A percentile compares a stretch with the other conserved stretches of the same genome.
phyloP scores from a whole-genome alignment of 1,140 invertebrate species.

The Microplitis demolitor region DNA sequence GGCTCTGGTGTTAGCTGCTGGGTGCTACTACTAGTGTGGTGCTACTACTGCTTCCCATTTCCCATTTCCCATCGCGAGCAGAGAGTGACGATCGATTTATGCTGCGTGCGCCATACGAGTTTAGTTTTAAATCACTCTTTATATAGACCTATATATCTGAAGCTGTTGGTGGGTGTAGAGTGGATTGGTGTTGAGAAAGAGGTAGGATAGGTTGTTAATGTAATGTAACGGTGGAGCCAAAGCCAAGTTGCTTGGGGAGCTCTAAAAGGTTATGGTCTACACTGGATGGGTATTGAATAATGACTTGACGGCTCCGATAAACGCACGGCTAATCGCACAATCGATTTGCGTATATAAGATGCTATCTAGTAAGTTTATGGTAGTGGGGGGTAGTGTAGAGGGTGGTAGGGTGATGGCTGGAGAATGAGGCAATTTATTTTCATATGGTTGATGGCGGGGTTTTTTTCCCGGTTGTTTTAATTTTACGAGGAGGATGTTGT shows the following conservation, averaged over 20 bases:
- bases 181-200: not conserved
- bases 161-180: too few species aligned
- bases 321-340: not conserved
- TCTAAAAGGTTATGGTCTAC: too few species aligned
- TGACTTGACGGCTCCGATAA: not conserved
- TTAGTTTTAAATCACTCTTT: not conserved
- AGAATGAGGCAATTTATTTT: not conserved
- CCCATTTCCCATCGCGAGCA: too few species aligned
- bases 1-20: too few species aligned
- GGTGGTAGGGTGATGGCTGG: not conserved
- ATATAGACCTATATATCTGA: too few species aligned
- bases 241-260: not conserved
- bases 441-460: not conserved
- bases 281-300: slow-evolving; percentile 15
- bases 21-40: too few species aligned
- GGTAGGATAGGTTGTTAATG: not conserved
- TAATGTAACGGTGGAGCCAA: not conserved
- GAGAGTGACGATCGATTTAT: slow-evolving; percentile 12
- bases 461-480: not conserved
- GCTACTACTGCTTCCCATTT: not conserved
- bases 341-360: not conserved
- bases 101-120: slow-evolving; percentile 9
- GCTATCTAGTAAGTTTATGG: too few species aligned
- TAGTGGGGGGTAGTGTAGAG: too few species aligned
- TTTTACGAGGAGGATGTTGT: not conserved